Percentiles rank a stretch among this genome's conserved stretches.
Evolutionary conservation across 1,140 invertebrate species (phyloP).

Genomic region (Panonychus citri): DNA sequence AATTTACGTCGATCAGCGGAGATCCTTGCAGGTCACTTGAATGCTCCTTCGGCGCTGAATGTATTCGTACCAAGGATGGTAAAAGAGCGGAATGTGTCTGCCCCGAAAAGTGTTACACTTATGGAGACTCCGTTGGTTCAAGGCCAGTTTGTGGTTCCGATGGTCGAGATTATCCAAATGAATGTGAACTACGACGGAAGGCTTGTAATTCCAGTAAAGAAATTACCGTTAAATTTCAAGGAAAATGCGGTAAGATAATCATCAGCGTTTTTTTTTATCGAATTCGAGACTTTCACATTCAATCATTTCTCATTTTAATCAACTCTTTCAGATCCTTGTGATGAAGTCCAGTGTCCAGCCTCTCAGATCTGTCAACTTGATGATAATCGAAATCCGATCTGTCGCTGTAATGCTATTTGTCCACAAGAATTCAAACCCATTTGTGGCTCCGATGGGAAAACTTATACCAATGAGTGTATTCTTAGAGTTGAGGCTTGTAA

Average conservation of each 20-base stretch:
- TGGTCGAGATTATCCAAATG: slow-evolving; percentile 33
- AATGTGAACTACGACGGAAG: slow-evolving; percentile 52
- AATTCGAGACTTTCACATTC: neutral
- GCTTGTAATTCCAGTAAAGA: slow-evolving; percentile 45
- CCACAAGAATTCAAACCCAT: slow-evolving; percentile 44
- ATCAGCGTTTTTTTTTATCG: neutral
- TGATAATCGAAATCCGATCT: slow-evolving; percentile 44
- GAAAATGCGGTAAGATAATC: slow-evolving; percentile 57
- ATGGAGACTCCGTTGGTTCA: slow-evolving; percentile 50
- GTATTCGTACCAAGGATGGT: slow-evolving; percentile 48
- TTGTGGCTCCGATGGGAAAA: slow-evolving; percentile 50
- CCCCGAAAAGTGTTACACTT: slow-evolving; percentile 43
- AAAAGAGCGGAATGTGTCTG: slow-evolving; percentile 44
- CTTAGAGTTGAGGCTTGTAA: slow-evolving; percentile 48
- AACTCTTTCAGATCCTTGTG: slow-evolving; percentile 49
- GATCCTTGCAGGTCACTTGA: slow-evolving; percentile 48
- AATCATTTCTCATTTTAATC: neutral
- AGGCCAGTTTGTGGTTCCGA: slow-evolving; percentile 40
- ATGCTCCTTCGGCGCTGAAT: slow-evolving; percentile 47
- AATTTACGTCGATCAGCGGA: slow-evolving; percentile 38
- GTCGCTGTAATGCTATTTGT: slow-evolving; percentile 52
- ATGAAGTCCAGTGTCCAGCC: slow-evolving; percentile 40
- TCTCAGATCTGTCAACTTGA: slow-evolving; percentile 44
- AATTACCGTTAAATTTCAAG: slow-evolving; percentile 59
- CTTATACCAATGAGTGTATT: slow-evolving; percentile 61